Conservation (phyloP, 2,113 vertebrate genomes). For the Psilopogon haemacephalus region DNA sequence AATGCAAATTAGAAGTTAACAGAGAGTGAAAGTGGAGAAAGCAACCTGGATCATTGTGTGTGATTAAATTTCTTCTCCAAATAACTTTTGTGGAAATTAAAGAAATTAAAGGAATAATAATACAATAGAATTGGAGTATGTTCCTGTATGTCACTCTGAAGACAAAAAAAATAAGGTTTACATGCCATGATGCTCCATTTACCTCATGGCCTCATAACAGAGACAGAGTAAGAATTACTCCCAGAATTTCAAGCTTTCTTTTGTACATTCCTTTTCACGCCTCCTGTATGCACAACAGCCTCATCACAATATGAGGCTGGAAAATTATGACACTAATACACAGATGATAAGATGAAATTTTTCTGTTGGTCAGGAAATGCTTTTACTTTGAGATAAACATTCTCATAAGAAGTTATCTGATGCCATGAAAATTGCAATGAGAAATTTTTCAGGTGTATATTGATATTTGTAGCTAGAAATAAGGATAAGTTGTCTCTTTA, state of each 20-base stretch:
- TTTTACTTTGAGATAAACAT: not conserved
- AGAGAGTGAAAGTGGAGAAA: not conserved
- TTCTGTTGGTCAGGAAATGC: not conserved
- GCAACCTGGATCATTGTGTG: not conserved
- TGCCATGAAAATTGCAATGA: not conserved
- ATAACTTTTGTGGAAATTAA: not conserved
- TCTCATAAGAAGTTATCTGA: not conserved
- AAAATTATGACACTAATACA: not conserved
- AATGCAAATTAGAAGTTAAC: not conserved
- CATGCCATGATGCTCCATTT: not conserved
- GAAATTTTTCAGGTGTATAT: not conserved
- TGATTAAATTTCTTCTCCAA: not conserved
- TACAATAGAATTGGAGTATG: not conserved
- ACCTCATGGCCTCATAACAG: not conserved
- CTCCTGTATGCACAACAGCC: not conserved
- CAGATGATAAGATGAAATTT: not conserved
- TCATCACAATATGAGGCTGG: not conserved
- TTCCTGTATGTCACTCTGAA: not conserved
- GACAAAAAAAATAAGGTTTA: not conserved
- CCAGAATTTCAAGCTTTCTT: not conserved
- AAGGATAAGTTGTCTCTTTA: not conserved
- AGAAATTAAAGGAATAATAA: conserved; percentile 5
- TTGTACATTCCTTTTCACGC: not conserved
- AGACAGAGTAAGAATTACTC: not conserved
- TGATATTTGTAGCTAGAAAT: not conserved